Conservation (phyloP, 2,113 vertebrate species). For the Pollimyrus isidori region DNA sequence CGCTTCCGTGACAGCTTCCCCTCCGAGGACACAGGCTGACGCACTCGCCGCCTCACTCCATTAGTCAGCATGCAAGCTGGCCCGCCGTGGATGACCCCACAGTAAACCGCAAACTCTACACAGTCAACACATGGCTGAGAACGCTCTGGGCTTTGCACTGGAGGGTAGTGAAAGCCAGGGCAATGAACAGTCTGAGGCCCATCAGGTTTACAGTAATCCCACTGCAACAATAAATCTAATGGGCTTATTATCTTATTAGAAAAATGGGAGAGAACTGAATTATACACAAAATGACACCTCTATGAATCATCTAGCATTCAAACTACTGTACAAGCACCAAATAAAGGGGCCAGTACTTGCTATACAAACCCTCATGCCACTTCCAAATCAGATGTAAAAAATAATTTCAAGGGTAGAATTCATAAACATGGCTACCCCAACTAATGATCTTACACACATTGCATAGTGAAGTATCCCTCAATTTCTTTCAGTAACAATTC, state of each 20-base stretch:
- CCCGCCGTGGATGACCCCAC: background rate
- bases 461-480: background rate
- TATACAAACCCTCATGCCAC: background rate
- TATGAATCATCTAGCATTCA: background rate
- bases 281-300: background rate
- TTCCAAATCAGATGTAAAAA: background rate
- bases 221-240: background rate
- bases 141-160: background rate
- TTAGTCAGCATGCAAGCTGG: background rate
- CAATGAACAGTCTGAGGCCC: background rate
- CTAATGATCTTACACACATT: background rate
- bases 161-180: background rate
- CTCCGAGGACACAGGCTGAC: background rate
- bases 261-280: background rate
- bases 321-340: background rate
- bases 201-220: background rate
- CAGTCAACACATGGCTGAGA: background rate
- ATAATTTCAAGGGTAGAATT: background rate
- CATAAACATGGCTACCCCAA: background rate
- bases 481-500: background rate
- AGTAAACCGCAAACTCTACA: background rate
- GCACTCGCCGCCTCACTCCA: background rate
- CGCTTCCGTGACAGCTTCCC: constrained; percentile 7
- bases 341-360: background rate
- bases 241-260: background rate